Base-by-base conservation (phyloP, 2,888 invertebrate genomes). In the Oxyteleia sp. region DNA sequence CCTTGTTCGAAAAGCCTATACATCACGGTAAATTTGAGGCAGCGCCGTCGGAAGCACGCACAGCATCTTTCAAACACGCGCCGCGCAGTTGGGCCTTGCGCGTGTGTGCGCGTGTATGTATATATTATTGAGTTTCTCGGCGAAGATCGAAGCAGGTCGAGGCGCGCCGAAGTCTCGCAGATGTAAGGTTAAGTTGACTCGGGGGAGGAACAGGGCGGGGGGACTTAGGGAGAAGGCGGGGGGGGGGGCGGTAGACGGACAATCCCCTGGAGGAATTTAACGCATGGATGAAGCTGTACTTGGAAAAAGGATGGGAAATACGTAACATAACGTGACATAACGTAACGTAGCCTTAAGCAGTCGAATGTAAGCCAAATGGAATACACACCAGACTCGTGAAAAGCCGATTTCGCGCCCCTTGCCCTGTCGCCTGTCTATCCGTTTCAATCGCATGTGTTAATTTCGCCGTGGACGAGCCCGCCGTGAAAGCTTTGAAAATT, bases 231-330 rank as follows among this genome's bases (percentile, higher is more conserved):
- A n/a, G n/a, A n/a, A n/a, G n/a, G n/a, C n/a, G 57, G 41, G 35
- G 57, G 81, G 76, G 81, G 57, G 61, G 74, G 75, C 76, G 69
- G 82, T 57, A 71, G 85, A 87, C 64, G 80, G 69, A 81, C 72
- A 78, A 89, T 87, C 85, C 89, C 89, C 89, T 66, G 76, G 88
- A 89, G 89, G 89, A 89, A 89, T 89, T 89, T 89, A 89, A 89
- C 89, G 89, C 89, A 88, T 88, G 89, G 88, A 88, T 89, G 89
- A 89, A 89, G 88, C 87, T 85, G 79, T 87, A 84, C 86, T 76
- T 78, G 72, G 64, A 76, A 84, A 64, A 86, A 71, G 84, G 86
- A 75, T 72, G 82, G 69, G 57, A 68, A 49, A 82, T 75, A 80
- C 78, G 82, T 84, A 87, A 86, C 86, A 72, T 69, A 86, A 87